Evolutionary conservation across 2,888 invertebrate genomes (phyloP).

Genomic region (Chymomyza fuscimana): DNA sequence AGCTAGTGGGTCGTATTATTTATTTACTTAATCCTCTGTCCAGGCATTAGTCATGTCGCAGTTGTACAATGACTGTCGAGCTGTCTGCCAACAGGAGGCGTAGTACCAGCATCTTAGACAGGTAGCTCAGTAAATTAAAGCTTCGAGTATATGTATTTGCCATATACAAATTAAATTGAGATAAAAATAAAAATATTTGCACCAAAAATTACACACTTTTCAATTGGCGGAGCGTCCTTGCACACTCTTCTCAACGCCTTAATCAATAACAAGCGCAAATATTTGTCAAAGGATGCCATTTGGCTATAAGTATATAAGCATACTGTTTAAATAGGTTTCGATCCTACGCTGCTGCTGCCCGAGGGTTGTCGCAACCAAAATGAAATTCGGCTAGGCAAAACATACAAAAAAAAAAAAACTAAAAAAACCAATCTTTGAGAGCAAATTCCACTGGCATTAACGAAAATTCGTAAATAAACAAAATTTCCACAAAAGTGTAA

Average conservation of each 20-base stretch:
- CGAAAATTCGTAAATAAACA: slow-evolving; percentile 70
- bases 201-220: slow-evolving; percentile 49
- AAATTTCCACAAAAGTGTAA: slow-evolving; percentile 66
- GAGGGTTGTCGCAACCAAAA: slow-evolving; percentile 39
- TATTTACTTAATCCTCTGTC: slow-evolving; percentile 38
- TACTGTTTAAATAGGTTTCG: slow-evolving; percentile 70
- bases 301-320: slow-evolving; percentile 53
- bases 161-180: slow-evolving; percentile 33
- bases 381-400: slow-evolving; percentile 13
- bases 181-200: slow-evolving; percentile 42
- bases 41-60: slow-evolving; percentile 57
- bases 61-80: slow-evolving; percentile 6
- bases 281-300: slow-evolving; percentile 68
- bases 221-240: not conserved
- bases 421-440: slow-evolving; percentile 29
- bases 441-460: slow-evolving; percentile 34
- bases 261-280: slow-evolving; percentile 47
- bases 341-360: slow-evolving; percentile 5
- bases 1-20: slow-evolving; percentile 48
- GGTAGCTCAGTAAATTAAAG: slow-evolving; percentile 22
- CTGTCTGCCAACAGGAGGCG: not conserved
- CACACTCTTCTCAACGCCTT: slow-evolving; percentile 10
- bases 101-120: slow-evolving; percentile 18
- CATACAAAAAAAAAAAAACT: slow-evolving; percentile 27
- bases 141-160: slow-evolving; percentile 30